These are phyloP conservation scores for Pseudomyrmex sp. DNA, from an alignment of 1,140 invertebrate genomes.

Conservation along the genomic window DNA sequence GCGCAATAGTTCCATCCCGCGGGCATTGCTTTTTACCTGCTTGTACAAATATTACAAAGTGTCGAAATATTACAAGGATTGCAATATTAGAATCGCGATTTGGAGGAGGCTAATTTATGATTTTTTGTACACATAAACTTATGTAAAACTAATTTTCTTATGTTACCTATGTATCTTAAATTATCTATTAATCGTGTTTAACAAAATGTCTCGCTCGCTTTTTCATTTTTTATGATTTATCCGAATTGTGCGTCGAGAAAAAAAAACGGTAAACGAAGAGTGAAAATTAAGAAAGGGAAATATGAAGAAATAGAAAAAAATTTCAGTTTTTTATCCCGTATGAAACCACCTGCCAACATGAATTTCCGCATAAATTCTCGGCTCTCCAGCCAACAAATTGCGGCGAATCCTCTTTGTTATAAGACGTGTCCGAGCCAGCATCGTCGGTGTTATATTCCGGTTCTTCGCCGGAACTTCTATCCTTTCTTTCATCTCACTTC, in stretches of 20 bases:
- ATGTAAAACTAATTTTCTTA: too few species aligned
- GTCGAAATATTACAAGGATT: not conserved
- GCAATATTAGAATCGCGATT: not conserved
- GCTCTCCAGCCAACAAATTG: slow-evolving; percentile 80
- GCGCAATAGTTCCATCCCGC: not conserved
- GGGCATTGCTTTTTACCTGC: slow-evolving; percentile 21
- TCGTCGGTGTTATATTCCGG: slow-evolving; percentile 59
- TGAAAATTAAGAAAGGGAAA: not conserved
- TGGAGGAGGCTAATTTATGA: not conserved
- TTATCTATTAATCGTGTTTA: slow-evolving; percentile 23
- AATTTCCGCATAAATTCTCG: slow-evolving; percentile 82
- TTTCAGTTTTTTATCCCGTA: slow-evolving; percentile 67
- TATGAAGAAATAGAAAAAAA: slow-evolving; percentile 37
- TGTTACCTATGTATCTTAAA: too few species aligned
- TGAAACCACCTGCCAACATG: slow-evolving; percentile 78
- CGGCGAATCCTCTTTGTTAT: slow-evolving; percentile 58
- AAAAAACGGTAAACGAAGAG: not conserved
- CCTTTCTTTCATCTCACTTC: not conserved
- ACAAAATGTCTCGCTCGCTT: not conserved
- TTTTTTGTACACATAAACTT: too few species aligned
- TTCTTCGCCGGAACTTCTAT: slow-evolving; percentile 60
- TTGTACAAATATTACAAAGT: too few species aligned
- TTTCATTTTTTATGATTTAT: slow-evolving; percentile 9
- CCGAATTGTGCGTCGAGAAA: not conserved
- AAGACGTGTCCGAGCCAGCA: slow-evolving; percentile 62